phyloP scores from a whole-genome alignment of 2,113 vertebrate species.

The Equus przewalskii region DNA sequence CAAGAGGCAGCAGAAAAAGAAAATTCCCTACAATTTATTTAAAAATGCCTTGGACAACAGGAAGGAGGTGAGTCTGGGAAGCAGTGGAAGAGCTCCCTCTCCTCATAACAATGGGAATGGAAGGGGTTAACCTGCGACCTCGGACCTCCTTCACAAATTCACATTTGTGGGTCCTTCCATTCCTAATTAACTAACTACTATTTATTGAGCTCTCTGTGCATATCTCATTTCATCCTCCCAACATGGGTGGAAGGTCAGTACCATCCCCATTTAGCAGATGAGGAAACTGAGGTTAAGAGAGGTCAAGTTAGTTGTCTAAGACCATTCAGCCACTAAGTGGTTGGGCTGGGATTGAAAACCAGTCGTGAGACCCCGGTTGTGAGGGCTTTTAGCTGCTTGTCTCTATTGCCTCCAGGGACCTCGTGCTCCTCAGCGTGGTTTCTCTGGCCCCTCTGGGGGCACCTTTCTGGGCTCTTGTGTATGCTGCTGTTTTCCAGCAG shows the following conservation, averaged over 20 bases:
- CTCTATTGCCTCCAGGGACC: accelerated
- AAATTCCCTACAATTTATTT: conserved; percentile 88
- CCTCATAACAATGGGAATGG: neutral
- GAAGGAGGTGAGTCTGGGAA: conserved; percentile 88
- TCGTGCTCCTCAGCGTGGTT: accelerated
- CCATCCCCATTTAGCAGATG: neutral
- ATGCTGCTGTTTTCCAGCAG: accelerated
- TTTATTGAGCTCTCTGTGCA: no score
- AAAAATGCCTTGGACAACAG: conserved; percentile 89
- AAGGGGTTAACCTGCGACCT: neutral
- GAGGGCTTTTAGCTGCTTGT: neutral
- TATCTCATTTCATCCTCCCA: neutral
- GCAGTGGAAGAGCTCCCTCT: neutral
- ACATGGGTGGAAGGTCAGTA: neutral
- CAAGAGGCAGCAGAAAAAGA: conserved; percentile 78
- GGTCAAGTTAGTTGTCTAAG: neutral
- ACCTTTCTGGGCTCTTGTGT: no score
- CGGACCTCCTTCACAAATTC: neutral
- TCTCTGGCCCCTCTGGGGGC: neutral
- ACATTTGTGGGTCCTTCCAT: neutral
- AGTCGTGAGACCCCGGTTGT: neutral
- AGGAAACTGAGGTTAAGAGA: neutral
- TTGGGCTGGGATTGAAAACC: neutral
- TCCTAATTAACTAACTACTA: neutral
- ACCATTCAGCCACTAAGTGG: neutral